A percentile compares a stretch with the other conserved stretches of the same genome.
These are phyloP conservation scores for Notiomystis cincta DNA, from an alignment of 2,113 vertebrate species.

Conservation along the genomic window DNA sequence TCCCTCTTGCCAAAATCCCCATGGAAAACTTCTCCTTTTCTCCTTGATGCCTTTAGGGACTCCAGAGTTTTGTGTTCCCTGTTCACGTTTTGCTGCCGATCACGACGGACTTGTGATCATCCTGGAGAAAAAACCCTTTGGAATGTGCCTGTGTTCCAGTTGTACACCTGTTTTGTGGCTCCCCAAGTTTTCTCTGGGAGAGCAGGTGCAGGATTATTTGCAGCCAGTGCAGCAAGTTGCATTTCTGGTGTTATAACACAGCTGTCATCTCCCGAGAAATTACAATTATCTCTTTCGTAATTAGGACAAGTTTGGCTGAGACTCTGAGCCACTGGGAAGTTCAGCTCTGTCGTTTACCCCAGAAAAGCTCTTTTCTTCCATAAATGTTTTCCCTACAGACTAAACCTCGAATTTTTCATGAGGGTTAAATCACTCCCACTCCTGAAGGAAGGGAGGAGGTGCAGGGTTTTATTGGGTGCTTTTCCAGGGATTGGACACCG, in stretches of 20 bases:
- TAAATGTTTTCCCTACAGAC: background rate
- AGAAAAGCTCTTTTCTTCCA: background rate
- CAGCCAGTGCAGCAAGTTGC: background rate
- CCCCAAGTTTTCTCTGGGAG: background rate
- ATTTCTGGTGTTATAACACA: background rate
- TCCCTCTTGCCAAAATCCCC: background rate
- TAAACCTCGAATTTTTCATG: background rate
- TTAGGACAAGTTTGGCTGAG: conserved; percentile 4
- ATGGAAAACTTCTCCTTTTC: background rate
- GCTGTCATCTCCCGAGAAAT: background rate
- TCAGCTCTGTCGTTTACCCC: background rate
- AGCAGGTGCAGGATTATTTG: background rate
- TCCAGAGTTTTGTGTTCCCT: background rate
- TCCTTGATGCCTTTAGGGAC: background rate
- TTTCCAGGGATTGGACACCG: background rate
- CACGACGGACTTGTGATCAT: fast-evolving
- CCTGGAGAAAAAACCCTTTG: background rate
- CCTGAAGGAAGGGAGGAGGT: background rate
- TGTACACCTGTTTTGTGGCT: background rate
- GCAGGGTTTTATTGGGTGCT: background rate
- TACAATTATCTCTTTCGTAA: background rate
- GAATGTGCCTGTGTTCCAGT: fast-evolving
- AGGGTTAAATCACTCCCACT: background rate
- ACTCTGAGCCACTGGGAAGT: conserved; percentile 6
- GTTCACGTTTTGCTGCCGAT: background rate